Evolutionary conservation across 2,888 invertebrate genomes (phyloP).

Genomic region (Odontomyia ornata): DNA sequence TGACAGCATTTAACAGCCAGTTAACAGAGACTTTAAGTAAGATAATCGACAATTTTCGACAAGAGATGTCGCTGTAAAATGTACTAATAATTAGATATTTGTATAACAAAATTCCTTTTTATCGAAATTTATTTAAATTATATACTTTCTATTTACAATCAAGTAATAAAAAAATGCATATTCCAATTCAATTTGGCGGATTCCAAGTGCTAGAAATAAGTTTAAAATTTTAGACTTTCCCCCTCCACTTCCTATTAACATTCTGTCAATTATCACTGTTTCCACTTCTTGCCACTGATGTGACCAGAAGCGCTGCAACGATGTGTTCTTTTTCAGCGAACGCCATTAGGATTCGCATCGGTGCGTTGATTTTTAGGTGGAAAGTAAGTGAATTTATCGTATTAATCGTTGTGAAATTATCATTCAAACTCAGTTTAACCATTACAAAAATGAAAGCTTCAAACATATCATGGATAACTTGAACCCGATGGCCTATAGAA

Average conservation of each 20-base stretch:
- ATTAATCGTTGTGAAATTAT: not conserved
- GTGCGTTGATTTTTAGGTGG: slow-evolving; percentile 26
- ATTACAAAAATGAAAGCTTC: not conserved
- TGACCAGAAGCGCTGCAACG: not conserved
- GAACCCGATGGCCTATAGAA: not conserved
- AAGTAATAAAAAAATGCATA: not conserved
- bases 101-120: not conserved
- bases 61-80: not conserved
- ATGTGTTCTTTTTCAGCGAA: slow-evolving; percentile 47
- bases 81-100: not conserved
- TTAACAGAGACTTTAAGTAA: not conserved
- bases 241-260: not conserved
- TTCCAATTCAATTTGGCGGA: no score
- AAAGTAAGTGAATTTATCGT: slow-evolving; percentile 29
- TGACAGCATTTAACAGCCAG: not conserved
- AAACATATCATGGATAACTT: not conserved
- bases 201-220: not conserved
- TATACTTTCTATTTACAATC: not conserved
- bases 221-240: not conserved
- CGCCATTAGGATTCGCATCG: slow-evolving; percentile 45
- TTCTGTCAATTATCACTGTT: not conserved
- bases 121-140: not conserved
- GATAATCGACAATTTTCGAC: not conserved
- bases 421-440: not conserved
- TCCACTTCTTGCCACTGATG: not conserved